phyloP scores from a whole-genome alignment of 2,113 vertebrate genomes.

The Orientallactaga bullata region DNA sequence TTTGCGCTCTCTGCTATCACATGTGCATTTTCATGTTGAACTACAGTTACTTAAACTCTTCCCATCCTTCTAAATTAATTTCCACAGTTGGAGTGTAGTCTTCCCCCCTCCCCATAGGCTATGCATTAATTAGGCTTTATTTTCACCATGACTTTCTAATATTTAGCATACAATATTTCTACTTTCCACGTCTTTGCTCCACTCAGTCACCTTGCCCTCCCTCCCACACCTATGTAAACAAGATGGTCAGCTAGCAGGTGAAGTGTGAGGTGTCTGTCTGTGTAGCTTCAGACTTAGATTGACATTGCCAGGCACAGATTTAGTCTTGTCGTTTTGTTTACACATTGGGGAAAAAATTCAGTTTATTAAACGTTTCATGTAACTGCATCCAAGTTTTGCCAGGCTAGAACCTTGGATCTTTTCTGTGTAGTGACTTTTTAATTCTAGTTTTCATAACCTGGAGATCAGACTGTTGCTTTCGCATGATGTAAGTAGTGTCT shows the following conservation, averaged over 20 bases:
- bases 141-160: slow-evolving; percentile 80
- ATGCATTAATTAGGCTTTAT: slow-evolving; percentile 84
- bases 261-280: slow-evolving; percentile 88
- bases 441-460: too few relatives aligned
- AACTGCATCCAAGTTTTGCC: slow-evolving; percentile 90
- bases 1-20: slow-evolving; percentile 85
- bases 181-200: slow-evolving; percentile 81
- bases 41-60: slow-evolving; percentile 85
- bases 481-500: too few relatives aligned
- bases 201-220: slow-evolving; percentile 81
- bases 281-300: slow-evolving; percentile 90
- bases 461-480: too few relatives aligned
- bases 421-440: too few relatives aligned
- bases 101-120: slow-evolving; percentile 85
- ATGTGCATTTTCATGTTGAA: slow-evolving; percentile 86
- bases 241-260: slow-evolving; percentile 85
- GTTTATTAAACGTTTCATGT: slow-evolving; percentile 92
- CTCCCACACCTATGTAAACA: slow-evolving; percentile 78
- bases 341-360: slow-evolving; percentile 85
- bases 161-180: slow-evolving; percentile 84
- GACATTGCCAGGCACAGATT: slow-evolving; percentile 90
- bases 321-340: slow-evolving; percentile 91
- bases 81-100: slow-evolving; percentile 87
- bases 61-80: slow-evolving; percentile 87
- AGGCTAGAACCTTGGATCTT: slow-evolving; percentile 89